phyloP scores from a whole-genome alignment of 2,888 invertebrate species.

The Cynaeus angustus region DNA sequence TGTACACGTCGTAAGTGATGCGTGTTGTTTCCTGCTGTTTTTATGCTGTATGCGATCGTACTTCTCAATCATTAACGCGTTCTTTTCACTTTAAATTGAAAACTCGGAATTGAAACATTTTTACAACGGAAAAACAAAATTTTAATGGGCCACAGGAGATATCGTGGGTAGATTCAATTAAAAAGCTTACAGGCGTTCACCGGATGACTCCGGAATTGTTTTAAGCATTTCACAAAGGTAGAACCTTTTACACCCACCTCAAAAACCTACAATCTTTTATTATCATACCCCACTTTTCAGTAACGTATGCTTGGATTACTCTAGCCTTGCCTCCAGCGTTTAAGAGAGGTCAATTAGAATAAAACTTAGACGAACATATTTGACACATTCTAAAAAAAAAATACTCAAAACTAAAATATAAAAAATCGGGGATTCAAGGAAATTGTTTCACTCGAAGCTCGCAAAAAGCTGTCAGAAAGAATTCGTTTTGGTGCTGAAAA shows the following conservation, averaged over 20 bases:
- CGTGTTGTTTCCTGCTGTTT: slow-evolving; percentile 37
- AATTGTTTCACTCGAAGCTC: too few relatives aligned
- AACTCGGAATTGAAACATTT: too few relatives aligned
- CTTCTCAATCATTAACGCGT: neutral
- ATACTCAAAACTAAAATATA: too few relatives aligned
- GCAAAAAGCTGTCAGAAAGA: too few relatives aligned
- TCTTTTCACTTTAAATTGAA: too few relatives aligned
- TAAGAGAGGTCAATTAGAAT: slow-evolving; percentile 30
- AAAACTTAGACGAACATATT: too few relatives aligned
- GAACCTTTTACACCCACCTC: slow-evolving; percentile 16
- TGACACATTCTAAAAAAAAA: too few relatives aligned
- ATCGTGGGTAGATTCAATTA: slow-evolving; percentile 18
- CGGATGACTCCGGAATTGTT: slow-evolving; percentile 5
- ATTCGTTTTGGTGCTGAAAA: too few relatives aligned
- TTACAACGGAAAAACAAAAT: neutral
- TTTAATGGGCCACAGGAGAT: neutral
- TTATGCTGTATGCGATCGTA: neutral
- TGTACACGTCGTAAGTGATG: slow-evolving; percentile 28
- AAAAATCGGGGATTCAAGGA: too few relatives aligned
- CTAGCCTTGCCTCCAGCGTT: slow-evolving; percentile 12
- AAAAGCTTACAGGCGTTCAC: slow-evolving; percentile 10
- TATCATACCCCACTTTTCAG: slow-evolving; percentile 15
- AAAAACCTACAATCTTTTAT: slow-evolving; percentile 19
- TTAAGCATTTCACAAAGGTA: slow-evolving; percentile 1
- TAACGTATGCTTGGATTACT: neutral